A percentile compares a stretch with the other conserved stretches of the same genome.
Conservation (phyloP, 2,113 vertebrate genomes). For the Tenrec ecaudatus region DNA sequence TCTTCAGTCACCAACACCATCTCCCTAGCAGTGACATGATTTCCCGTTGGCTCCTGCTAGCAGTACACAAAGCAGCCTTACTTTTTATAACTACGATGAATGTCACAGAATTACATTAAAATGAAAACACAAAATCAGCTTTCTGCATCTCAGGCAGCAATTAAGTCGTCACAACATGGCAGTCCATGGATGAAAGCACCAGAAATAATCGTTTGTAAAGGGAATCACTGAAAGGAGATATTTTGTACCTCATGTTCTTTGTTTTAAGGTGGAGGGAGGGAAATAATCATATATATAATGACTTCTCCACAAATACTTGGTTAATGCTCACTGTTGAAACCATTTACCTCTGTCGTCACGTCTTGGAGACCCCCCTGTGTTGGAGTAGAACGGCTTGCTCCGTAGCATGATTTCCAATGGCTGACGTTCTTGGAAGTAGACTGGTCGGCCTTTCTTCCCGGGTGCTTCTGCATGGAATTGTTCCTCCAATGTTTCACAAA, state of each 20-base stretch:
- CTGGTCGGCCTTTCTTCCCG: neutral
- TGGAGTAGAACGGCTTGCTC: neutral
- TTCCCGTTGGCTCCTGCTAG: slow-evolving; percentile 48
- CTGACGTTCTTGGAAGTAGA: neutral
- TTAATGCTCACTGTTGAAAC: slow-evolving; percentile 33
- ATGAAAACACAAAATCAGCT: slow-evolving; percentile 81
- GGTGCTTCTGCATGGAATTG: neutral
- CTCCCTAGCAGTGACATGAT: slow-evolving; percentile 60
- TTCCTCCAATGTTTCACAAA: neutral
- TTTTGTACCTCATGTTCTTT: slow-evolving; percentile 62
- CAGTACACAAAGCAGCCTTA: slow-evolving; percentile 46
- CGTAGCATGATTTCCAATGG: neutral
- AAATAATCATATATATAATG: slow-evolving; percentile 39
- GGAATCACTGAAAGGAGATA: slow-evolving; percentile 68
- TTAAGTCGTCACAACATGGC: slow-evolving; percentile 85
- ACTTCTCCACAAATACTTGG: slow-evolving; percentile 26
- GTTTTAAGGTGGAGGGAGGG: slow-evolving; percentile 68
- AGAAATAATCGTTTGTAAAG: slow-evolving; percentile 77
- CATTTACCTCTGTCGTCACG: neutral
- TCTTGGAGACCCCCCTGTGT: neutral
- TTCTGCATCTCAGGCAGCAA: slow-evolving; percentile 76
- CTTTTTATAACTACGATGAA: slow-evolving; percentile 72
- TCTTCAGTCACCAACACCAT: slow-evolving; percentile 40
- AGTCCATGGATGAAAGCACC: slow-evolving; percentile 72
- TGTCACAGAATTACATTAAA: slow-evolving; percentile 76